These are phyloP conservation scores for Steatocranus sp. DNA, from an alignment of 2,797 vertebrate species.

Conservation along the genomic window DNA sequence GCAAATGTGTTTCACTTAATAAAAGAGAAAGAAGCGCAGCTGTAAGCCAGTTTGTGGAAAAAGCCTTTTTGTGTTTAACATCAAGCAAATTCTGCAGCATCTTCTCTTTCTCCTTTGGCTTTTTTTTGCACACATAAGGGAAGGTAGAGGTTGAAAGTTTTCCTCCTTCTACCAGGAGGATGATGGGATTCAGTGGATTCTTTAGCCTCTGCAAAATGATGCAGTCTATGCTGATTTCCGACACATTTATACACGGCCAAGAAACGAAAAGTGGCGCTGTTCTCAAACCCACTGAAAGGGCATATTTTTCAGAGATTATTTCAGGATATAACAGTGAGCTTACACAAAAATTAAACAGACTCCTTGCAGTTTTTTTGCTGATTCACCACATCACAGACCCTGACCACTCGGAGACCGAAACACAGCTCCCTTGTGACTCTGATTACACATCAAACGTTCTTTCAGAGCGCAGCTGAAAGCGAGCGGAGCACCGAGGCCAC, in stretches of 20 bases:
- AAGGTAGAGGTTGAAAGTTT: background rate
- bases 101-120: background rate
- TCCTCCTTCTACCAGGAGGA: background rate
- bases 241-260: rapidly evolving
- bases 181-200: background rate
- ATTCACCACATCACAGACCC: background rate
- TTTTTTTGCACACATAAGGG: background rate
- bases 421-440: background rate
- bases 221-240: background rate
- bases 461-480: background rate
- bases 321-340: background rate
- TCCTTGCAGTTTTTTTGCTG: background rate
- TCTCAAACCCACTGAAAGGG: background rate
- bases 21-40: background rate
- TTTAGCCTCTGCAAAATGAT: background rate
- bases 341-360: background rate
- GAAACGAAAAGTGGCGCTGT: rapidly evolving
- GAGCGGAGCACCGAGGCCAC: background rate
- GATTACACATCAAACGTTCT: background rate
- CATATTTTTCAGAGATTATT: rapidly evolving
- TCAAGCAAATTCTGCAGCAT: background rate
- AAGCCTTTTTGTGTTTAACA: background rate
- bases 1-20: background rate
- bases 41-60: background rate
- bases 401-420: background rate